These are phyloP conservation scores for Champsocephalus gunnari DNA, from an alignment of 2,797 vertebrate genomes.

Conservation along the genomic window DNA sequence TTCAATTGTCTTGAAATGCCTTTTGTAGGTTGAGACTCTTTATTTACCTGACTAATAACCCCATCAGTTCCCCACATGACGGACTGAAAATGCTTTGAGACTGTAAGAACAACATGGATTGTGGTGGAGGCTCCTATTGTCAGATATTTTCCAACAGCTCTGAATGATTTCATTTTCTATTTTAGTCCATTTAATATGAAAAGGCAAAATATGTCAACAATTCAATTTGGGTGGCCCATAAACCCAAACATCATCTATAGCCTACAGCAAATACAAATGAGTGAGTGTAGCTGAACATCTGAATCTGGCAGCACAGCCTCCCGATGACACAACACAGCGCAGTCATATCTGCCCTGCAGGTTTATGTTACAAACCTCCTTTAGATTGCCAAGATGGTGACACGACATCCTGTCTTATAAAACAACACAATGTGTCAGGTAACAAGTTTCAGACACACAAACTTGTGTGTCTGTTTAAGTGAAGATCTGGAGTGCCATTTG, in stretches of 20 bases:
- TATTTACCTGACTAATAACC: background rate
- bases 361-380: slow-evolving; percentile 47
- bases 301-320: slow-evolving; percentile 13
- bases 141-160: background rate
- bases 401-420: background rate
- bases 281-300: background rate
- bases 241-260: slow-evolving; percentile 9
- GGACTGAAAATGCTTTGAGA: background rate
- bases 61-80: background rate
- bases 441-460: background rate
- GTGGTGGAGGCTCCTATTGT: background rate
- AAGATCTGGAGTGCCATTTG: slow-evolving; percentile 2
- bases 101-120: background rate
- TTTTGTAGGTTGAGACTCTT: background rate
- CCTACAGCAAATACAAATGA: slow-evolving; percentile 9
- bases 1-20: background rate
- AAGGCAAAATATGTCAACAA: slow-evolving; percentile 14
- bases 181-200: background rate
- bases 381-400: slow-evolving; percentile 9
- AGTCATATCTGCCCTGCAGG: slow-evolving; percentile 28
- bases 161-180: background rate
- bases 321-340: slow-evolving; percentile 13
- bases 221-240: slow-evolving; percentile 27
- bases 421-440: slow-evolving; percentile 1
- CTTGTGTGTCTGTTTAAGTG: background rate